Evolutionary conservation across 1,140 invertebrate genomes (phyloP).

Genomic region (Drosophila aff.): DNA sequence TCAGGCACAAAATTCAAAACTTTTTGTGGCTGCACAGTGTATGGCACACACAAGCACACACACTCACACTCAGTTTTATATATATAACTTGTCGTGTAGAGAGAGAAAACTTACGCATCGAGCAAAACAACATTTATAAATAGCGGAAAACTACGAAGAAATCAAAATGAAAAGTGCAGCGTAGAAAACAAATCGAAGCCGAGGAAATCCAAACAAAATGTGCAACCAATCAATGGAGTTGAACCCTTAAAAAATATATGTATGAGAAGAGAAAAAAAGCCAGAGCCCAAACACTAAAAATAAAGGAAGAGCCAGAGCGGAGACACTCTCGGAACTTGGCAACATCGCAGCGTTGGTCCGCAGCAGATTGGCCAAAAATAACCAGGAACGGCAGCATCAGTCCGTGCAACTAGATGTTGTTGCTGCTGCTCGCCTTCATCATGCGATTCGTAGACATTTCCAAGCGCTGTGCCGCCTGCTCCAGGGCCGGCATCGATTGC

Average conservation of each 20-base stretch:
- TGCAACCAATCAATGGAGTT: slow-evolving; percentile 75
- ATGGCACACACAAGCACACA: slow-evolving; percentile 17
- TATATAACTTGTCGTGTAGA: slow-evolving; percentile 53
- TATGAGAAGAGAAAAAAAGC: background rate
- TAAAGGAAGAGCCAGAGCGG: slow-evolving; percentile 27
- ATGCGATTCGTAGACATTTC: slow-evolving; percentile 85
- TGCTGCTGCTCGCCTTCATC: slow-evolving; percentile 80
- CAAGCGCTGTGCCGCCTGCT: slow-evolving; percentile 70
- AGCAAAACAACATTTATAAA: slow-evolving; percentile 77
- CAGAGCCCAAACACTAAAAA: slow-evolving; percentile 55
- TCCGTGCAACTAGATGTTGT: slow-evolving; percentile 80
- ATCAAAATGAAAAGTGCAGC: slow-evolving; percentile 75
- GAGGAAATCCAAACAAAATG: slow-evolving; percentile 62
- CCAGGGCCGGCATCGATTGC: slow-evolving; percentile 60
- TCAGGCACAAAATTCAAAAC: slow-evolving; percentile 49
- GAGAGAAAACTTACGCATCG: slow-evolving; percentile 65
- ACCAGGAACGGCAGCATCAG: slow-evolving; percentile 64
- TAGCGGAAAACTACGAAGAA: slow-evolving; percentile 58
- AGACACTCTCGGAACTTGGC: slow-evolving; percentile 61
- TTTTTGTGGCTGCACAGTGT: slow-evolving; percentile 64
- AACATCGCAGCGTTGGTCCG: slow-evolving; percentile 73
- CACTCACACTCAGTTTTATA: slow-evolving; percentile 24
- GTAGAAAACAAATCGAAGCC: slow-evolving; percentile 29
- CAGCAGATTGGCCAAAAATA: slow-evolving; percentile 64
- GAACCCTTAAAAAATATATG: slow-evolving; percentile 58